Percentiles rank a stretch among this genome's conserved stretches.
Evolutionary conservation across 2,888 invertebrate genomes (phyloP).

Genomic region (Cryptocephalus primarius): DNA sequence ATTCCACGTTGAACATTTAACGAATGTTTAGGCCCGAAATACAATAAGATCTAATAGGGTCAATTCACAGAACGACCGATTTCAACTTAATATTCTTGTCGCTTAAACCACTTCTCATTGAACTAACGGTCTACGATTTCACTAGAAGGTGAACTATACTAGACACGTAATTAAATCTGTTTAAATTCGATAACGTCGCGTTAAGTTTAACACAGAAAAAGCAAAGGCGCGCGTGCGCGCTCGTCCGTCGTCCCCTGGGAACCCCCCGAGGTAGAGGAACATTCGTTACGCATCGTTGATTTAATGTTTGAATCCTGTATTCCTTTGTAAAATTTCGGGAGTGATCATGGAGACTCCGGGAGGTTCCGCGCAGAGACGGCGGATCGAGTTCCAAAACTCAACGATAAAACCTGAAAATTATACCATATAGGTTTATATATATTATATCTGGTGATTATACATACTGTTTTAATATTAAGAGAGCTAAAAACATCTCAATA

Average conservation of each 20-base stretch:
- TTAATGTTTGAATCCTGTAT: too few species aligned
- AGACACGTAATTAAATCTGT: constrained; percentile 31
- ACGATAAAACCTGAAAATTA: too few species aligned
- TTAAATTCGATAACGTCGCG: constrained; percentile 34
- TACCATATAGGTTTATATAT: too few species aligned
- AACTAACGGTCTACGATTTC: constrained; percentile 25
- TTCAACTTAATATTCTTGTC: constrained; percentile 14
- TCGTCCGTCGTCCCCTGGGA: too few species aligned
- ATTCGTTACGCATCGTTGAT: too few species aligned
- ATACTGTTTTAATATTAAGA: constrained; percentile 20
- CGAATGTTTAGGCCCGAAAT: constrained; percentile 17
- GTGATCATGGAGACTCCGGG: too few species aligned
- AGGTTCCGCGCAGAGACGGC: too few species aligned
- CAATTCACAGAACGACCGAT: constrained; percentile 32
- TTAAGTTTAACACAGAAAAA: constrained; percentile 9
- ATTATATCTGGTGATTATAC: too few species aligned
- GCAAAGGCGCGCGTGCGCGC: background rate
- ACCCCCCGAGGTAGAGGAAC: too few species aligned
- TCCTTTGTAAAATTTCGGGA: too few species aligned
- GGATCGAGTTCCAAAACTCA: too few species aligned
- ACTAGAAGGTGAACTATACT: constrained; percentile 32
- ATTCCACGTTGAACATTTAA: background rate
- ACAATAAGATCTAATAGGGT: constrained; percentile 22
- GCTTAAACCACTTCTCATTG: background rate
- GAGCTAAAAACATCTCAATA: constrained; percentile 31